Conservation (phyloP, 2,797 vertebrate genomes). For the Argyrosomus regius region DNA sequence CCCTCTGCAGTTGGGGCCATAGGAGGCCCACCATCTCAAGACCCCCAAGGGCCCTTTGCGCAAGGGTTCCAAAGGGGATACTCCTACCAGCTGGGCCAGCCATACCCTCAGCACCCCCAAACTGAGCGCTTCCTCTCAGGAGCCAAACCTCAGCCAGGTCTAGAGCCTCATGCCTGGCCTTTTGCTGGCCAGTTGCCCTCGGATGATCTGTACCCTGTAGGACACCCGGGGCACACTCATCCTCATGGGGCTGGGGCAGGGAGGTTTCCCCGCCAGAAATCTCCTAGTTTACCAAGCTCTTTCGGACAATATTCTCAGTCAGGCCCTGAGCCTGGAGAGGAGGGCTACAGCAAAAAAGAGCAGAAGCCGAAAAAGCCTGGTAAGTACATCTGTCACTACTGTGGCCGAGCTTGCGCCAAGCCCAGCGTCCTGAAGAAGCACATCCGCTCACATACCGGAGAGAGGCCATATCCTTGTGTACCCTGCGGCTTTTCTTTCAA, state of each 20-base stretch:
- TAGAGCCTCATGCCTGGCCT: slow-evolving; percentile 94
- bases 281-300: slow-evolving; percentile 91
- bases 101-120: slow-evolving; percentile 94
- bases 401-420: slow-evolving; percentile 98
- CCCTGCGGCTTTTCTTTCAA: slow-evolving; percentile 99
- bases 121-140: slow-evolving; percentile 90
- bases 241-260: slow-evolving; percentile 83
- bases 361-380: slow-evolving; percentile 98
- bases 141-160: slow-evolving; percentile 93
- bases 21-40: slow-evolving; percentile 74
- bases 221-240: slow-evolving; percentile 88
- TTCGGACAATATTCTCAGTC: slow-evolving; percentile 95
- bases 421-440: slow-evolving; percentile 99
- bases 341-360: slow-evolving; percentile 94
- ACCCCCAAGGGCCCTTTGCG: slow-evolving; percentile 76
- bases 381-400: slow-evolving; percentile 98
- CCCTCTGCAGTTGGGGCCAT: slow-evolving; percentile 81
- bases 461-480: slow-evolving; percentile 96
- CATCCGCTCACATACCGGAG: slow-evolving; percentile 98
- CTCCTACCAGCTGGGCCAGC: slow-evolving; percentile 92
- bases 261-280: slow-evolving; percentile 93
- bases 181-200: slow-evolving; percentile 93
- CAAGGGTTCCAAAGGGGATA: slow-evolving; percentile 88
- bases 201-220: slow-evolving; percentile 91
- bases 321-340: slow-evolving; percentile 91